Percentiles rank a stretch among this genome's conserved stretches.
Evolutionary conservation across 1,140 invertebrate species (phyloP).

Genomic region (Trypoxylus dichotomus): DNA sequence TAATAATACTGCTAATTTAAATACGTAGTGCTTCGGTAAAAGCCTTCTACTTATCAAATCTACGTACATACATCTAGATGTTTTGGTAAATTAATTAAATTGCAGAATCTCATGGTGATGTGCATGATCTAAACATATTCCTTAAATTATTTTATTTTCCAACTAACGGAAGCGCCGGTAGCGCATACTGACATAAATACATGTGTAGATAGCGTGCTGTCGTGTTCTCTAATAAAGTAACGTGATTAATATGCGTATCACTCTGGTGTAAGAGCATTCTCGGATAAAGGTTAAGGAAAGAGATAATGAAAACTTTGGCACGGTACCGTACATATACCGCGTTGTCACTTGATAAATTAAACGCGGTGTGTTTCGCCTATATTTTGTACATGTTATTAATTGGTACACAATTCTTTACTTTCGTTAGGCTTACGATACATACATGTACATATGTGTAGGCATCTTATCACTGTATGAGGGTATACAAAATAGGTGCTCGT

Average conservation of each 20-base stretch:
- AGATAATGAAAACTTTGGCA: not conserved
- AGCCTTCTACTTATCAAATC: too few relatives aligned
- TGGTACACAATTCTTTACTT: not conserved
- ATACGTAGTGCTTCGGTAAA: too few relatives aligned
- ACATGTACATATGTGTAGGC: not conserved
- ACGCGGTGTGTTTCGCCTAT: not conserved
- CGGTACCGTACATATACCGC: not conserved
- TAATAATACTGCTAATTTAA: too few relatives aligned
- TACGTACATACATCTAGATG: too few relatives aligned
- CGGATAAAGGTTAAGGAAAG: not conserved
- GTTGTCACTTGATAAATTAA: not conserved
- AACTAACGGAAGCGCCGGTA: not conserved
- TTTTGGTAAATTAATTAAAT: too few relatives aligned
- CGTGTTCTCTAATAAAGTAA: not conserved
- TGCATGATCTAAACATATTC: too few relatives aligned
- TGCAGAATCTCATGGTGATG: too few relatives aligned
- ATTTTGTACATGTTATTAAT: not conserved
- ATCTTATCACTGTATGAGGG: too few relatives aligned
- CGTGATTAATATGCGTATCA: not conserved
- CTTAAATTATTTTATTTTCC: not conserved
- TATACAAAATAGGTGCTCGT: too few relatives aligned
- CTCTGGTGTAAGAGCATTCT: not conserved
- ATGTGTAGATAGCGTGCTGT: slow-evolving; percentile 2
- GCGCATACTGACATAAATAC: not conserved
- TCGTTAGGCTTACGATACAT: not conserved